Conservation (phyloP, 2,797 vertebrate species). For the Morus bassanus region DNA sequence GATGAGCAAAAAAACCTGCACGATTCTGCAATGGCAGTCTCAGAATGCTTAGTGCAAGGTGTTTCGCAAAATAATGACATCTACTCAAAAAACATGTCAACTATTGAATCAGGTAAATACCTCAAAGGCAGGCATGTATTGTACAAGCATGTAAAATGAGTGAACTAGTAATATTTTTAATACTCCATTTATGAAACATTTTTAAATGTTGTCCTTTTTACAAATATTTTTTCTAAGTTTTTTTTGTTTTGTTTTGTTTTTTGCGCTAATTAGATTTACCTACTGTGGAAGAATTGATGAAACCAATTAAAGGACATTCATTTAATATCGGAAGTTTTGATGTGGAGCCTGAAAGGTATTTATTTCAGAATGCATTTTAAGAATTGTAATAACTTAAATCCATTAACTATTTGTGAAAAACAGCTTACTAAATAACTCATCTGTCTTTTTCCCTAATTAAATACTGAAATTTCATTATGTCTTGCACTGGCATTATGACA, state of each 20-base stretch:
- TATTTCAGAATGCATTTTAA: not conserved
- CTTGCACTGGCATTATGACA: not conserved
- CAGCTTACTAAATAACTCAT: not conserved
- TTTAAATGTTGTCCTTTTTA: not conserved
- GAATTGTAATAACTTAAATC: not conserved
- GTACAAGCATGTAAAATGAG: not conserved
- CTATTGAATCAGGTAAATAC: slow-evolving; percentile 83
- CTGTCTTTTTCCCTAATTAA: not conserved
- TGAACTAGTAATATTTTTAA: not conserved
- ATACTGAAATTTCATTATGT: not conserved
- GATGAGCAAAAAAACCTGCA: slow-evolving; percentile 55
- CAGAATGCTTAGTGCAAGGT: slow-evolving; percentile 30
- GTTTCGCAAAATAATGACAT: slow-evolving; percentile 59
- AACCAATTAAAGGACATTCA: slow-evolving; percentile 79
- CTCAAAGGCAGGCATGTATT: not conserved
- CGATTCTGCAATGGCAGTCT: not conserved
- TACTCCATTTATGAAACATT: not conserved
- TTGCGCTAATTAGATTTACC: slow-evolving; percentile 79
- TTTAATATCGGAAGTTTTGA: slow-evolving; percentile 65
- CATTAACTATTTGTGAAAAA: not conserved
- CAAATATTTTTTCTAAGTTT: not conserved
- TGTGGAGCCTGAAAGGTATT: slow-evolving; percentile 79
- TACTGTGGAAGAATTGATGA: slow-evolving; percentile 92
- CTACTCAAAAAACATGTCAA: slow-evolving; percentile 75
- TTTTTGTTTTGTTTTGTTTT: not conserved